Evolutionary conservation across 2,888 invertebrate species (phyloP).

Genomic region (Drosophila flavopinicola): DNA sequence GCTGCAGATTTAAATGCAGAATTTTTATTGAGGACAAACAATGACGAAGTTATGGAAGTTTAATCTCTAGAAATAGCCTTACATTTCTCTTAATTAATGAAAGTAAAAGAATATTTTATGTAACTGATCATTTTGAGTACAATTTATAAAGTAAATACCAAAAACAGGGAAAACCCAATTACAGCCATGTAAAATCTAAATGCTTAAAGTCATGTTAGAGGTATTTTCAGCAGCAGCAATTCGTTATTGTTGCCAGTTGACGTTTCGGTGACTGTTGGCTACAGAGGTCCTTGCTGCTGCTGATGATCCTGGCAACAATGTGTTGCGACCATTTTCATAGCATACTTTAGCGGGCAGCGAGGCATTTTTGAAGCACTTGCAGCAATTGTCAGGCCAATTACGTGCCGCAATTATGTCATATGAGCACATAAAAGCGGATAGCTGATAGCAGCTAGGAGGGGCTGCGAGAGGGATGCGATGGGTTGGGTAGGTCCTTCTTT

Average conservation of each 20-base stretch:
- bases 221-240: slow-evolving; percentile 2
- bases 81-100: no score
- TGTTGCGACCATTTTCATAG: slow-evolving; percentile 56
- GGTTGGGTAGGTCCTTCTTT: slow-evolving; percentile 21
- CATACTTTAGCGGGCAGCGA: slow-evolving; percentile 70
- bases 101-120: no score
- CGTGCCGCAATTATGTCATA: slow-evolving; percentile 74
- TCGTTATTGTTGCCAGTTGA: slow-evolving; percentile 24
- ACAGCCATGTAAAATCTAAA: no score
- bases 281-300: slow-evolving; percentile 1
- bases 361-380: slow-evolving; percentile 66
- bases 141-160: no score
- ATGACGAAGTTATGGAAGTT: no score
- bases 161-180: no score
- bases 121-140: no score
- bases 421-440: slow-evolving; percentile 66
- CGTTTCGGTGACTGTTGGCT: slow-evolving; percentile 2
- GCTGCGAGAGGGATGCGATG: background rate
- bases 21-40: no score
- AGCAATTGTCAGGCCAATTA: slow-evolving; percentile 78
- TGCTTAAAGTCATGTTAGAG: slow-evolving; percentile 7
- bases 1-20: no score
- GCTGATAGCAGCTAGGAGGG: slow-evolving; percentile 1
- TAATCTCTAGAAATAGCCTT: no score
- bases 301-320: slow-evolving; percentile 33